phyloP scores from a whole-genome alignment of 64 coral and sea anemone genomes.

The Pocillopora verrucosa region DNA sequence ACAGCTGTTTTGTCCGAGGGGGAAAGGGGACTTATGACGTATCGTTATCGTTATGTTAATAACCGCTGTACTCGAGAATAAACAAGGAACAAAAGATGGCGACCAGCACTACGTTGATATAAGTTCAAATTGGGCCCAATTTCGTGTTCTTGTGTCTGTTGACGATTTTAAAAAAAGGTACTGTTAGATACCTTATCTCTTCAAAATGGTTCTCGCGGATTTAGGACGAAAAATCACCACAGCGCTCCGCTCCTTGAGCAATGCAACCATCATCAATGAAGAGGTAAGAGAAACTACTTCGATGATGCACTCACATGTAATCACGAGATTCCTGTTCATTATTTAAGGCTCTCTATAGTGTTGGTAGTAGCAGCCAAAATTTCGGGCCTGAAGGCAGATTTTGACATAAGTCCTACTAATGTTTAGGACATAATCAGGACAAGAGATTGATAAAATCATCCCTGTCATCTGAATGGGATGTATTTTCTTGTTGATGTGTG shows the following conservation, averaged over 20 bases:
- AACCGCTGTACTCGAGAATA: conserved; percentile 60
- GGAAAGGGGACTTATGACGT: conserved; percentile 81
- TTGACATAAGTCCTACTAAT: no score
- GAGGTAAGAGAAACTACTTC: conserved; percentile 41
- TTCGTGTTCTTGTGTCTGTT: neutral
- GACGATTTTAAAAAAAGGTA: neutral
- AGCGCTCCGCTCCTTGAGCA: conserved; percentile 93
- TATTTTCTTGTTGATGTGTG: no score
- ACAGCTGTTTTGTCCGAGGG: neutral
- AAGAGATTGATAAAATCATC: no score
- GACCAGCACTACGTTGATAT: neutral
- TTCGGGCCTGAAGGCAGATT: no score
- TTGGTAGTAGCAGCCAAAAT: no score
- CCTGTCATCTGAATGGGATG: no score
- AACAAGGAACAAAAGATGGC: conserved; percentile 60
- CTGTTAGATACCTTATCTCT: neutral
- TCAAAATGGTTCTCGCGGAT: conserved; percentile 98
- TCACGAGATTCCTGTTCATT: no score
- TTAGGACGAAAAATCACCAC: conserved; percentile 98
- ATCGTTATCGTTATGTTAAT: conserved; percentile 61
- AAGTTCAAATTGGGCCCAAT: conserved; percentile 6
- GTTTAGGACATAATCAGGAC: no score
- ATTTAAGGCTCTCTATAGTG: neutral
- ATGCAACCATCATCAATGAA: conserved; percentile 98
- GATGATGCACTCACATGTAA: neutral